Evolutionary conservation across 2,888 invertebrate genomes (phyloP).

Genomic region (Watsonalla cultraria): DNA sequence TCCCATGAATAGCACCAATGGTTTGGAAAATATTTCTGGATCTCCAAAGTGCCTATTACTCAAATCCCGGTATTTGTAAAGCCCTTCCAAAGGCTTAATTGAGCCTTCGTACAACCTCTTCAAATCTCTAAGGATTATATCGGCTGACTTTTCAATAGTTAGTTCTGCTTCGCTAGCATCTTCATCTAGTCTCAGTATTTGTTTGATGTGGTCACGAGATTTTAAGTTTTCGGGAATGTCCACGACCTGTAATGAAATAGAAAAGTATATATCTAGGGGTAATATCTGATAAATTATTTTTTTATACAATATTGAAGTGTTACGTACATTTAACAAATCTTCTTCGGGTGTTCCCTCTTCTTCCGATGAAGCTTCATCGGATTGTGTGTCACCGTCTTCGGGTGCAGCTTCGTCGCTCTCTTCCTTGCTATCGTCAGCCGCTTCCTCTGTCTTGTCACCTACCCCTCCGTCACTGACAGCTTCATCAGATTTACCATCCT

Average conservation of each 20-base stretch:
- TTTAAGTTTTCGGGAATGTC: conserved; percentile 88
- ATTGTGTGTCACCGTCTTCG: conserved; percentile 20
- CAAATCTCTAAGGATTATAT: conserved; percentile 88
- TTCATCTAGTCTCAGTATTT: conserved; percentile 88
- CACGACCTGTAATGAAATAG: conserved; percentile 76
- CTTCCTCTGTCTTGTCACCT: conserved; percentile 35
- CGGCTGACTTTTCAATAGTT: conserved; percentile 85
- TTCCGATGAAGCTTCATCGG: conserved; percentile 28
- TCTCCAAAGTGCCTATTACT: conserved; percentile 96
- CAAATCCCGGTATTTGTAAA: conserved; percentile 94
- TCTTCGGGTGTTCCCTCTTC: conserved; percentile 80
- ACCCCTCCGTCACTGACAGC: conserved; percentile 24
- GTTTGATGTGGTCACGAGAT: conserved; percentile 87
- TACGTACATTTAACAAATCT: conserved; percentile 79
- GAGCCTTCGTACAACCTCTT: conserved; percentile 92
- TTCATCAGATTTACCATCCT: conserved; percentile 41
- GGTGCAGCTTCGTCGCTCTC: conserved; percentile 25
- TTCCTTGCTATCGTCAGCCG: conserved; percentile 26
- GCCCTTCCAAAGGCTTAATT: conserved; percentile 92
- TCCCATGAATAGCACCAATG: conserved; percentile 95
- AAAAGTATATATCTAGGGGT: conserved; percentile 8
- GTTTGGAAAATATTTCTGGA: conserved; percentile 96
- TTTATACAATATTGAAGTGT: neutral
- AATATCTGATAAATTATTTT: too few relatives aligned
- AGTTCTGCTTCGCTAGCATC: conserved; percentile 85